Conservation (phyloP, 2,888 invertebrate species). For the Diplolepis rosae region DNA sequence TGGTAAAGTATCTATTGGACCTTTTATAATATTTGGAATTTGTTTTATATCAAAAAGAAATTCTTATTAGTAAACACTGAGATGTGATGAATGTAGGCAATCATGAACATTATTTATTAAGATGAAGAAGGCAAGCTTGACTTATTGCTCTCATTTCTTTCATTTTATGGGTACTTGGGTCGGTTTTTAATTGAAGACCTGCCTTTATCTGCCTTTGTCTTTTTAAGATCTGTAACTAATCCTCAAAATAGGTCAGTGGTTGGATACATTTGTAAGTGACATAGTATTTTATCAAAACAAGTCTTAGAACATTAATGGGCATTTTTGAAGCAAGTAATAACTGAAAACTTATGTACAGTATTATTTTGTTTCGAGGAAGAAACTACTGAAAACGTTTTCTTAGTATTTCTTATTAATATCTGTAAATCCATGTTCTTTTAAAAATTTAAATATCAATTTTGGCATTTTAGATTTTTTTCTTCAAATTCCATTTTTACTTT, state of each 20-base stretch:
- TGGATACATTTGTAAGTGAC: neutral
- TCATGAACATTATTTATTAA: slow-evolving; percentile 17
- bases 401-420: too few relatives aligned
- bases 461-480: too few relatives aligned
- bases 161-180: neutral
- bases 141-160: slow-evolving; percentile 9
- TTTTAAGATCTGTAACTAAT: slow-evolving; percentile 16
- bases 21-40: neutral
- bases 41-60: too few relatives aligned
- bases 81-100: neutral
- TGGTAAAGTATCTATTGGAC: neutral
- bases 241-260: neutral
- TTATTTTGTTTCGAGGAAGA: neutral
- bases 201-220: slow-evolving; percentile 6
- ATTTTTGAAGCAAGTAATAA: neutral
- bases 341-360: neutral
- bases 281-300: neutral
- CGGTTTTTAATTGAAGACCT: slow-evolving; percentile 13
- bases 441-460: too few relatives aligned
- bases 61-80: neutral
- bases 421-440: too few relatives aligned
- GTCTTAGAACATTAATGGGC: too few relatives aligned
- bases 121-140: slow-evolving; percentile 14
- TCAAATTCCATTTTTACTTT: neutral
- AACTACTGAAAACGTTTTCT: slow-evolving; percentile 10